A percentile compares a stretch with the other conserved stretches of the same genome.
phyloP scores from a whole-genome alignment of 2,888 invertebrate genomes.

The Machimus rusticus region DNA sequence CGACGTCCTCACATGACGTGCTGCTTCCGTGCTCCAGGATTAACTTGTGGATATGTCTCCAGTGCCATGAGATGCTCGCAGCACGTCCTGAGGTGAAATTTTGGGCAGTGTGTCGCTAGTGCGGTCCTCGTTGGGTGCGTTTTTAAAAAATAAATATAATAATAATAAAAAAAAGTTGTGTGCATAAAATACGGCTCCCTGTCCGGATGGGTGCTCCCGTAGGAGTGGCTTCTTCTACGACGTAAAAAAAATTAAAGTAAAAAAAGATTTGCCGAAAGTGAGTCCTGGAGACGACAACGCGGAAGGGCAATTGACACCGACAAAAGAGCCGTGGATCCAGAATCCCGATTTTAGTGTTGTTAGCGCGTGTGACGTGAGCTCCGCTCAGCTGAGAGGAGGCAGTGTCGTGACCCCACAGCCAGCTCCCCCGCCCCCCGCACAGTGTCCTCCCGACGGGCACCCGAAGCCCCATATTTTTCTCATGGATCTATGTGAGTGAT shows the following conservation, averaged over 20 bases:
- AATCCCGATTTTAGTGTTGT: neutral
- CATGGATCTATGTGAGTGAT: neutral
- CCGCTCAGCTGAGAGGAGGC: neutral
- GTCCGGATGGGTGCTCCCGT: neutral
- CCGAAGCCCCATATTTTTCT: neutral
- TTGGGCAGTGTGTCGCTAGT: neutral
- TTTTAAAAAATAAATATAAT: neutral
- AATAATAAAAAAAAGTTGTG: neutral
- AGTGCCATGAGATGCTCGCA: conserved; percentile 1
- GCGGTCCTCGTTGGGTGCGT: neutral
- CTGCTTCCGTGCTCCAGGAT: conserved; percentile 22
- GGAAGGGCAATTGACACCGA: neutral
- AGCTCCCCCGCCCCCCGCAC: neutral
- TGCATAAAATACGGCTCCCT: neutral
- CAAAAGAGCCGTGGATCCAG: neutral
- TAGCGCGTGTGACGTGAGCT: neutral
- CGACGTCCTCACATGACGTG: neutral
- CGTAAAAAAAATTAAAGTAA: neutral
- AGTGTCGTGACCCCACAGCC: neutral
- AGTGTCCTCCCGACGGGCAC: neutral
- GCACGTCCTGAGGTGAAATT: neutral
- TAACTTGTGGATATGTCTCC: conserved; percentile 44
- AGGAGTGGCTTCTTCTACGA: neutral
- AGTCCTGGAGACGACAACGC: neutral
- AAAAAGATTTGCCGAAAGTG: neutral